These are phyloP conservation scores for Orthosia gracilis DNA, from an alignment of 2,888 invertebrate species.

Conservation along the genomic window DNA sequence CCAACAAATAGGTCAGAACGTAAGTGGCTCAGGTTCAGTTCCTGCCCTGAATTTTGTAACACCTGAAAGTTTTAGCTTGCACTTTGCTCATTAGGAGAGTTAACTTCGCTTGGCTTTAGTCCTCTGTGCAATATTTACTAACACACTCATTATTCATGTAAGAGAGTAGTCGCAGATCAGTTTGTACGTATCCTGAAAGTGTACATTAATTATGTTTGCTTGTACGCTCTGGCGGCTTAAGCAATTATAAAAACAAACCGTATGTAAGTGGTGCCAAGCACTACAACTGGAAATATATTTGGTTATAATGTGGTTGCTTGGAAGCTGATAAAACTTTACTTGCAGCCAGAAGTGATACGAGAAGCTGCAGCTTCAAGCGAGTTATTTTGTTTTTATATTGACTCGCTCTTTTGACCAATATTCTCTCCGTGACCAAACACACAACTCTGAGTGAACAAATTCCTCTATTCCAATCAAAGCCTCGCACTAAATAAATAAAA, in stretches of 20 bases:
- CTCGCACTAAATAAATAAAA: conserved; percentile 44
- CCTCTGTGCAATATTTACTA: conserved; percentile 57
- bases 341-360: not conserved
- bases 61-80: conserved; percentile 39
- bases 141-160: conserved; percentile 57
- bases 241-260: conserved; percentile 47
- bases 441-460: not conserved
- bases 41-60: conserved; percentile 15
- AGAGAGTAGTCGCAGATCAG: not conserved
- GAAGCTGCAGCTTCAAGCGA: not conserved
- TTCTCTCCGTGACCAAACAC: not conserved
- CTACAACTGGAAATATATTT: conserved; percentile 15
- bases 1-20: conserved; percentile 38
- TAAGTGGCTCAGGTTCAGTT: conserved; percentile 11
- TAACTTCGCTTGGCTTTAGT: conserved; percentile 50
- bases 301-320: conserved; percentile 7
- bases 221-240: conserved; percentile 32
- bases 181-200: conserved; percentile 32
- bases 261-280: conserved; percentile 18
- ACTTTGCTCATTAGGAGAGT: conserved; percentile 56
- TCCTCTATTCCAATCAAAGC: conserved; percentile 15
- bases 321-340: conserved; percentile 7
- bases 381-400: not conserved
- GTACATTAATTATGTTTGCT: conserved; percentile 49
- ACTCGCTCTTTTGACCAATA: not conserved